Percentiles rank a stretch among this genome's conserved stretches.
Evolutionary conservation across 2,888 invertebrate species (phyloP).

Genomic region (Drosophila tanythrix): DNA sequence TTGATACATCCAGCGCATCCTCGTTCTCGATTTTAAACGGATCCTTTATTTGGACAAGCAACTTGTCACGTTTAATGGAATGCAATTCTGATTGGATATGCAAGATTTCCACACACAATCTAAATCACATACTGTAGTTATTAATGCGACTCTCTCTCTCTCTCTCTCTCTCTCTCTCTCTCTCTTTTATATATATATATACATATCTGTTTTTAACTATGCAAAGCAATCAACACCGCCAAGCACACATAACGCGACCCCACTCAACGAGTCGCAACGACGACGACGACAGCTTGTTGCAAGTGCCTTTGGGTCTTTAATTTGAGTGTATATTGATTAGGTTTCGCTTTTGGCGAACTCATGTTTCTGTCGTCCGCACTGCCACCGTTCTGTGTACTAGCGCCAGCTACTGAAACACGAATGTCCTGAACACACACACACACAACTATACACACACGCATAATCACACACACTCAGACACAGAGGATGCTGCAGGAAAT

Average conservation of each 20-base stretch:
- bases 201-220: constrained; percentile 10
- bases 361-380: constrained; percentile 82
- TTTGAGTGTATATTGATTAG: constrained; percentile 77
- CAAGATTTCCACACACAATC: constrained; percentile 24
- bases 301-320: constrained; percentile 54
- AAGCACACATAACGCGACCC: constrained; percentile 34
- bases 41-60: constrained; percentile 77
- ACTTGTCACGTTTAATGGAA: constrained; percentile 79
- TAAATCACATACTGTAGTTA: constrained; percentile 42
- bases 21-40: constrained; percentile 28
- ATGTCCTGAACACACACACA: constrained; percentile 19
- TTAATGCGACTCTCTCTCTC: constrained; percentile 25
- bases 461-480: not conserved
- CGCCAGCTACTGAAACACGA: constrained; percentile 78
- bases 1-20: constrained; percentile 47
- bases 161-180: fast-evolving
- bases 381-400: constrained; percentile 83
- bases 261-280: constrained; percentile 27
- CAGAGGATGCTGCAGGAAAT: constrained; percentile 57
- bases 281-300: constrained; percentile 7
- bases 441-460: not conserved
- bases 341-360: constrained; percentile 75
- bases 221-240: constrained; percentile 75
- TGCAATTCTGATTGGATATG: constrained; percentile 51
- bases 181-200: not conserved